Conservation (phyloP, 2,888 invertebrate genomes). For the Caenorhabditis panamensis region DNA sequence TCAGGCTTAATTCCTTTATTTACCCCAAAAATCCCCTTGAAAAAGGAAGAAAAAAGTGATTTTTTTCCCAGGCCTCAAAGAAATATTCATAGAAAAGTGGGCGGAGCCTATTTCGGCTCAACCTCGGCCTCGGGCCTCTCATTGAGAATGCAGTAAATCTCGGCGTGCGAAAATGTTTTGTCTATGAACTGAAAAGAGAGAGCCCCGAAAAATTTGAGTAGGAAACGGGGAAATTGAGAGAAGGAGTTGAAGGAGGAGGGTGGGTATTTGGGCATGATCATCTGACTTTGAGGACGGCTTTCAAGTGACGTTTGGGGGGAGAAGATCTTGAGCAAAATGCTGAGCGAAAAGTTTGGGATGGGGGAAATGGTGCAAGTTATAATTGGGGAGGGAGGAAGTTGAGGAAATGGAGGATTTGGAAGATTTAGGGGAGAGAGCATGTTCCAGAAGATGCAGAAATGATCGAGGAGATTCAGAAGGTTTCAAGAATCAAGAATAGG, state of each 20-base stretch:
- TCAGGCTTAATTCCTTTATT: no score
- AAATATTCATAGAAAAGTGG: conserved; percentile 33
- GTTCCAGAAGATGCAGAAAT: no score
- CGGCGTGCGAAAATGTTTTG: conserved; percentile 40
- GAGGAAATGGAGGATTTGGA: not conserved
- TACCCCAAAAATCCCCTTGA: no score
- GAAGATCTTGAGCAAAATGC: no score
- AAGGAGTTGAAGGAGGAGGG: no score
- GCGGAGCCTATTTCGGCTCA: not conserved
- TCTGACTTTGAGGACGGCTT: no score
- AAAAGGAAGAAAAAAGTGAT: no score
- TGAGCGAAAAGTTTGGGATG: not conserved
- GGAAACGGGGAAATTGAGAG: no score
- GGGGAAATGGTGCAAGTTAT: conserved; percentile 38
- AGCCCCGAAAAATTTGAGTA: not conserved
- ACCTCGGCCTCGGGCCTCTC: not conserved
- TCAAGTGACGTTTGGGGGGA: not conserved
- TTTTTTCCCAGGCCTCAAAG: not conserved
- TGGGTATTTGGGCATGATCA: no score
- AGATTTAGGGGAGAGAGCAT: not conserved
- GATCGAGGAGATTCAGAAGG: no score
- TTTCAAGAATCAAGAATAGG: no score
- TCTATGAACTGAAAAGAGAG: not conserved
- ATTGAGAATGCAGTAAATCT: conserved; percentile 56
- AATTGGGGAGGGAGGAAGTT: conserved; percentile 6